Evolutionary conservation across 1,140 invertebrate genomes (phyloP), one percentile per base, ranked within the genome.

Genomic region (Hesperophylax magnus): DNA sequence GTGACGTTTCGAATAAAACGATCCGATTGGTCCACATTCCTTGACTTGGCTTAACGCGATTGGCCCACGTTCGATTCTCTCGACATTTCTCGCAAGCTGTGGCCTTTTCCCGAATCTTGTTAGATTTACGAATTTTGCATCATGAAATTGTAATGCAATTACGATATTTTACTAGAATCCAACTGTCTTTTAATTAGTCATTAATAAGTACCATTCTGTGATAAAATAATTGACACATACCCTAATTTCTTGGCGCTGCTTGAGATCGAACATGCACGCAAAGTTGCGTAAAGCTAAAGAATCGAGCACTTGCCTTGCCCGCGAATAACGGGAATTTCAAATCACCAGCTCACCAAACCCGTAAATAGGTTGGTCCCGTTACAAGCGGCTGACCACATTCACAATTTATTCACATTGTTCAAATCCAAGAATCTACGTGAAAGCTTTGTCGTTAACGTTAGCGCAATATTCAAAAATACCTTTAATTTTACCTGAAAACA

Each of bases 61-160:
- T 92, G 91, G 91, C 88, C 90, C 91, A 92, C 91, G 91, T 91
- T 82, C 81, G 67, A 34, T 58, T 75, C 27, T 65, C 78, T 65
- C 78, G 65, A 67, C 71, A 76, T 63, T 78, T 81, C 82, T 81
- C n/a, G 72, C 20, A 53, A 65, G n/a, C 27, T 78, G 11, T 72
- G 24, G 27, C 15, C 5, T 24, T 27, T 56, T 74, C 52, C 52
- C 47, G 47, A 53, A 74, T 14, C 47, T 74, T 31, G 22, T 67
- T 31, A 27, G 31, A 67, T 67, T 17, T 65, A 20, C 22, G 8
- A n/a, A 60, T 60, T n/a, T 18, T n/a, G 14, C 24, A 61, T 61
- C n/a, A 24, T 61, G 20, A 61, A 61, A 61, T 9, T 61, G 18
- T 52, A 69, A 20, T 9, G 20, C 9, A 69, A 69, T 69, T 39